Evolutionary conservation across 2,113 vertebrate genomes (phyloP), one percentile per base, ranked within the genome.

Genomic region (Guaruba guarouba): DNA sequence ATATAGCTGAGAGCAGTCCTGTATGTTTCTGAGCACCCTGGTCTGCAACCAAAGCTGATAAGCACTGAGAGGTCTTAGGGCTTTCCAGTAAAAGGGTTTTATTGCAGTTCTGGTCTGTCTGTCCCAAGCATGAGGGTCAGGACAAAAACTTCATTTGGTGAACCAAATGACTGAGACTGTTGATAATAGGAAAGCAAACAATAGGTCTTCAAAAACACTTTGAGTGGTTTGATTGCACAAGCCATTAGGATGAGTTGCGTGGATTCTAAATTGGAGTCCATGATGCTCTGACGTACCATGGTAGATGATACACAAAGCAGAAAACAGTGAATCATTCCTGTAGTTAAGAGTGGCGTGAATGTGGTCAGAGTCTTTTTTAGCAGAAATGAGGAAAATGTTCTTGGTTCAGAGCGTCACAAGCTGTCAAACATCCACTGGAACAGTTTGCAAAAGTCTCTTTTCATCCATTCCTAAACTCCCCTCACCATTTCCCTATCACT

Each of bases 1-100:
- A 61, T 39, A 59, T 1, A 75, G 18, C 61, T 82, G 46, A 46
- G 63, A 90, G 44, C 81, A 69, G 37, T 33, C 17, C 70, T 73
- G 10, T 19, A 69, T 35, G 39, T 39, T 95, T 54, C 87, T 82
- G 62, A 69, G 78, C 4, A 1, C 63, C 71, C 28, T 33, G 63
- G 6, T 71, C 83, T 86, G 66, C 44, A 48, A 3, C 5, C 2
- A 7, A 79, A 89, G 28, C 74, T 79, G 52, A 61, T 73, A 41
- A 82, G 69, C 62, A 17, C 66, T 0, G 4, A 84, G 67, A n/a
- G 33, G 33, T 79, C 29, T 81, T 52, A 31, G 52, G 31, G 66
- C 31, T 87, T 82, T 57, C 48, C 73, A 78, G 66, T 46, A n/a
- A 49, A 89, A 89, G 35, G 66, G 22, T 82, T 90, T 83, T 78